Percentiles rank a stretch among this genome's conserved stretches.
Evolutionary conservation across 2,888 invertebrate genomes (phyloP).

Genomic region (Troides aeacus): DNA sequence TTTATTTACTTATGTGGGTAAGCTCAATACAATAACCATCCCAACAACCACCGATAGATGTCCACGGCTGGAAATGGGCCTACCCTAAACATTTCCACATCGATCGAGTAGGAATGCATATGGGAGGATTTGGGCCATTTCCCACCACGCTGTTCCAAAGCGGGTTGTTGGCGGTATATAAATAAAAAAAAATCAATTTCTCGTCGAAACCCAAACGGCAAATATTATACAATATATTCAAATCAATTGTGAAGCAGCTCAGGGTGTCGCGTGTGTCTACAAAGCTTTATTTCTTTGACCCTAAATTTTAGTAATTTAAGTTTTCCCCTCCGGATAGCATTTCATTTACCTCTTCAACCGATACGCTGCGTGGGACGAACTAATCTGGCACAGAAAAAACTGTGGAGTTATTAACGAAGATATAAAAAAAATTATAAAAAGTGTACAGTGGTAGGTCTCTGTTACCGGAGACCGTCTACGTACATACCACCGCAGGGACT

Average conservation of each 20-base stretch:
- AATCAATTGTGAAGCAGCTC: constrained; percentile 62
- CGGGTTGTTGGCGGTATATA: too few species aligned
- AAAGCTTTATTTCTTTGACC: constrained; percentile 78
- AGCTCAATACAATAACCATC: too few species aligned
- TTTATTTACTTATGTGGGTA: too few species aligned
- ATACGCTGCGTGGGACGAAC: constrained; percentile 80
- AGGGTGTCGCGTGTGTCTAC: constrained; percentile 63
- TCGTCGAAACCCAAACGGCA: neutral
- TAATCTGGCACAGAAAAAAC: constrained; percentile 66
- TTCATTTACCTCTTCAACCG: constrained; percentile 81
- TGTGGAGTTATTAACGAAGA: constrained; percentile 45
- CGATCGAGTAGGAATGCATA: too few species aligned
- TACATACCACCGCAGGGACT: too few species aligned
- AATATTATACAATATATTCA: constrained; percentile 39
- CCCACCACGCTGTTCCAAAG: too few species aligned
- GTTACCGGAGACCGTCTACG: too few species aligned
- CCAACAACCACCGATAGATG: too few species aligned
- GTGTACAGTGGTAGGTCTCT: too few species aligned
- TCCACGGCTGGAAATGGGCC: too few species aligned
- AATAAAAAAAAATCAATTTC: neutral
- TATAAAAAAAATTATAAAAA: neutral
- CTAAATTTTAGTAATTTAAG: constrained; percentile 81
- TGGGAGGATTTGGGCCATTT: too few species aligned
- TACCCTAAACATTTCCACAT: too few species aligned
- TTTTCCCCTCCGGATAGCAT: constrained; percentile 80